Evolutionary conservation across 2,797 vertebrate species (phyloP).

Genomic region (Vultur gryphus): DNA sequence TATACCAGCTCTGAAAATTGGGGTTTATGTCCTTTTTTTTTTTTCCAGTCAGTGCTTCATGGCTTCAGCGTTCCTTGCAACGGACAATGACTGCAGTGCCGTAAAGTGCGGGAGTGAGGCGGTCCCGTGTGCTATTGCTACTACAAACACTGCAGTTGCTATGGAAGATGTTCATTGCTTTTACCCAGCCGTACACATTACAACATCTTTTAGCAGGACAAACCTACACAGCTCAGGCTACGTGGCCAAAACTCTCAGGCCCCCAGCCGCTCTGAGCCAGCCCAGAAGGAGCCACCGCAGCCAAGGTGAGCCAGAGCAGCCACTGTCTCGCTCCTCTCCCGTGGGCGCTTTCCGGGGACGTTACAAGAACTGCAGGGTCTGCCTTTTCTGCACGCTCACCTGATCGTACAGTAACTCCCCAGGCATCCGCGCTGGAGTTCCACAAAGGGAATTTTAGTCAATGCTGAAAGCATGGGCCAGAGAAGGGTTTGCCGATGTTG

Average conservation of each 20-base stretch:
- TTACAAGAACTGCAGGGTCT: neutral
- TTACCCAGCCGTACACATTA: neutral
- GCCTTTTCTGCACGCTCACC: neutral
- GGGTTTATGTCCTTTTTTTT: neutral
- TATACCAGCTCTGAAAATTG: neutral
- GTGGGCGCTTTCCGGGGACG: fast-evolving
- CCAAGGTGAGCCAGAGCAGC: neutral
- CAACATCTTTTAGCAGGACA: neutral
- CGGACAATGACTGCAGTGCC: neutral
- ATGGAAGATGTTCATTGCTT: neutral
- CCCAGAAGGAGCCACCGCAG: neutral
- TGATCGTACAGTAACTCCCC: neutral
- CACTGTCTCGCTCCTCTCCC: neutral
- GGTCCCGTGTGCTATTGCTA: neutral
- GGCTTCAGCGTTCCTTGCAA: neutral
- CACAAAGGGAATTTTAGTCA: neutral
- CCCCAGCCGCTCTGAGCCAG: neutral
- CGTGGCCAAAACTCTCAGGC: neutral
- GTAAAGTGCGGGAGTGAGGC: neutral
- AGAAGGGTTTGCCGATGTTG: neutral
- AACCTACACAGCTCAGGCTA: neutral
- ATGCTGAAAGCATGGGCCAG: neutral
- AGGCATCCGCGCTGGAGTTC: fast-evolving
- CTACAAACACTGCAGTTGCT: neutral
- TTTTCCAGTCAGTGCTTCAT: neutral